Conservation (phyloP, 2,888 invertebrate species). For the Palloptera scutellata region DNA sequence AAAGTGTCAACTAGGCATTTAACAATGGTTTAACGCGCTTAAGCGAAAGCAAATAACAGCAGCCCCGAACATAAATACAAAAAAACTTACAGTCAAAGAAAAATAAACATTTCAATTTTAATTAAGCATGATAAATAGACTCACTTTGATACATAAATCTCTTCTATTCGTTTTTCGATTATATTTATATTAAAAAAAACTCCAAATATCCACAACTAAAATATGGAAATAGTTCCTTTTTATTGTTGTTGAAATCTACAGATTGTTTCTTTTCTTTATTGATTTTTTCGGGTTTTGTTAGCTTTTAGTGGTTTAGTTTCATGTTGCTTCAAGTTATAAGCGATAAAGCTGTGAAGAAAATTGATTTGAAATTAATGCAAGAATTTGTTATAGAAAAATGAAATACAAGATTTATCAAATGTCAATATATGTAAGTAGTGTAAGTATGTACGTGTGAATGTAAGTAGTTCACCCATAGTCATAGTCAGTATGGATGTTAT, state of each 20-base stretch:
- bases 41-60: conserved; percentile 11
- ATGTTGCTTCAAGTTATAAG: conserved; percentile 35
- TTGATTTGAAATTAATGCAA: conserved; percentile 63
- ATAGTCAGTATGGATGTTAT: no score
- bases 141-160: conserved; percentile 59
- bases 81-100: background rate
- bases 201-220: no score
- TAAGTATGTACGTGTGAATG: no score
- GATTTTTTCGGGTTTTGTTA: conserved; percentile 12
- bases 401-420: no score
- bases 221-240: no score
- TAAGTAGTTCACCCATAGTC: no score
- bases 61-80: conserved; percentile 8
- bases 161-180: conserved; percentile 27
- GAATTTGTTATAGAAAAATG: conserved; percentile 51
- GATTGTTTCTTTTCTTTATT: conserved; percentile 14
- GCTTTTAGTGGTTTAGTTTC: conserved; percentile 25
- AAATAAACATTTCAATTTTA: conserved; percentile 57
- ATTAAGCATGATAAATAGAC: conserved; percentile 62
- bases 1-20: conserved; percentile 22
- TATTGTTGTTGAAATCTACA: conserved; percentile 26
- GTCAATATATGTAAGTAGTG: no score
- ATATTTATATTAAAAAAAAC: no score
- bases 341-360: conserved; percentile 60
- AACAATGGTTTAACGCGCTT: conserved; percentile 30